Base-by-base conservation (phyloP, 2,888 invertebrate genomes). In the Tinea semifulvella region DNA sequence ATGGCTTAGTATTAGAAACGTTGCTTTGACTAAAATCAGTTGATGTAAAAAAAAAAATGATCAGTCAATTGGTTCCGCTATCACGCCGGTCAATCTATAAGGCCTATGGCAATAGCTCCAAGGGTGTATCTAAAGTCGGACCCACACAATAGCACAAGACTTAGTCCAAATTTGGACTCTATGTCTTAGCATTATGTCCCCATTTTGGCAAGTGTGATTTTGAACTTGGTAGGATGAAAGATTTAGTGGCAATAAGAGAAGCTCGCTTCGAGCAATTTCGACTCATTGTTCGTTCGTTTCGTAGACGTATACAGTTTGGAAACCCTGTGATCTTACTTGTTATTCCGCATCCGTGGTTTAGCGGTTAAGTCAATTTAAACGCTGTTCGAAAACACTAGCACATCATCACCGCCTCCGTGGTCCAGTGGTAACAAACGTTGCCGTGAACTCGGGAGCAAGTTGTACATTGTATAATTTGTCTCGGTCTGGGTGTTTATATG, bases 171-270 rank as follows among this genome's bases (percentile, higher is more conserved):
- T 31, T 31, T 31, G 11, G 14, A 13, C 31, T 31, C 14, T 31
- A 31, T 31, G 10, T 7, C 13, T 31, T 7, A 31, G 11, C 3
- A 31, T 31, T 13, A 31, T 31, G 31, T 13, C 14, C 10, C 14
- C 11, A 31, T 31, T 31, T 31, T 14, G 4, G 11, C 14, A 14
- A 31, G 31, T 18, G 18, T 18, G n/a, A 11, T 6, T 7, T n/a
- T n/a, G 11, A 20, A 22, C 22, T 13, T 22, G 13, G 40, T 40
- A 14, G 57, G 60, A 58, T 67, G 72, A 66, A 74, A 79, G 76
- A 79, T 79, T 79, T 79, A 79, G 72, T 65, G 79, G 74, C 77
- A 79, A 79, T 77, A 79, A 74, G 66, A 61, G 61, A 65, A 66
- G 68, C 69, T 56, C 58, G 64, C 69, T 58, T 56, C 56, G 55